These are phyloP conservation scores for Chrysodeixis includens DNA, from an alignment of 2,888 invertebrate species.

Conservation along the genomic window DNA sequence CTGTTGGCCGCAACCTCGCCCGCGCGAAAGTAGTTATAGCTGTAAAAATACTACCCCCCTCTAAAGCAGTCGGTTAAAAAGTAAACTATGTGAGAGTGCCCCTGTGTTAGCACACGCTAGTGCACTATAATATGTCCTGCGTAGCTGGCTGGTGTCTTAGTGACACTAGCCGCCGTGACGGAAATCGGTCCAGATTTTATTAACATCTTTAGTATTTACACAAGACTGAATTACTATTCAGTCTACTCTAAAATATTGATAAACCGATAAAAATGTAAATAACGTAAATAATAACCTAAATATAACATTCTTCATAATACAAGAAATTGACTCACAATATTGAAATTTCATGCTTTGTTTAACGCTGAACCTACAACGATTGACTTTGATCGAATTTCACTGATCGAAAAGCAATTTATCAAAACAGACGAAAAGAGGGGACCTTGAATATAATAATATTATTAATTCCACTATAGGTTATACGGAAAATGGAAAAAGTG, in stretches of 20 bases:
- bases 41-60: too few relatives aligned
- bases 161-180: too few relatives aligned
- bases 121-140: too few relatives aligned
- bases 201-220: too few relatives aligned
- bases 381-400: neutral
- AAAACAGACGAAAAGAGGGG: neutral
- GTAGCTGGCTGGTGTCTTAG: too few relatives aligned
- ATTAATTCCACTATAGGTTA: neutral
- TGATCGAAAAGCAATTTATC: conserved; percentile 4
- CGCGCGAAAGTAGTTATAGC: too few relatives aligned
- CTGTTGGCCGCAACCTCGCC: too few relatives aligned
- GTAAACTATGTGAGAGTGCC: too few relatives aligned
- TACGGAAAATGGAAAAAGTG: neutral
- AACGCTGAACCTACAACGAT: neutral
- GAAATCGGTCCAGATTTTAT: too few relatives aligned
- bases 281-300: neutral
- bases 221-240: too few relatives aligned
- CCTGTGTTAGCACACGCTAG: too few relatives aligned
- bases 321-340: neutral
- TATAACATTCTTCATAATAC: neutral
- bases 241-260: neutral
- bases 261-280: neutral
- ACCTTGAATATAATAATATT: conserved; percentile 4
- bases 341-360: neutral
- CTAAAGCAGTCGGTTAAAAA: too few relatives aligned